Evolutionary conservation across 2,888 invertebrate genomes (phyloP).

Genomic region (Siphlonurus alternatus): DNA sequence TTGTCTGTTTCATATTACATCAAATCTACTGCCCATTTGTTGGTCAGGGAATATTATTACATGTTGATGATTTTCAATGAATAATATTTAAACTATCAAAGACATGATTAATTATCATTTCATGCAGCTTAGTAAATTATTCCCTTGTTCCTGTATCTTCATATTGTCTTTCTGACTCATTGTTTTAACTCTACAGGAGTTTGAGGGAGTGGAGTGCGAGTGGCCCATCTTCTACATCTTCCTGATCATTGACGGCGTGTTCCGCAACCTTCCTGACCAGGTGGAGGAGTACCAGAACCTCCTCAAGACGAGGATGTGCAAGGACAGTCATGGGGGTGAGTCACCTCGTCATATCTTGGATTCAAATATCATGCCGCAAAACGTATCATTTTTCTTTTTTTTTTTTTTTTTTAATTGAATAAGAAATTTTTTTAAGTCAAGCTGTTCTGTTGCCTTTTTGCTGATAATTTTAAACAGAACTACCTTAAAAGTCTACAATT

Average conservation of each 20-base stretch:
- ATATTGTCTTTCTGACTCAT: not conserved
- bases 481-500: no score
- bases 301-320: conserved; percentile 60
- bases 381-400: no score
- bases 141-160: not conserved
- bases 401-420: not conserved
- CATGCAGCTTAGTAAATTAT: not conserved
- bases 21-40: no score
- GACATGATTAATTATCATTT: no score
- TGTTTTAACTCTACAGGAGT: conserved; percentile 38
- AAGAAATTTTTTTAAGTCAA: no score
- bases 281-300: conserved; percentile 82
- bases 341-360: no score
- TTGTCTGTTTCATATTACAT: no score
- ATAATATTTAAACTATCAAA: no score
- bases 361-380: conserved; percentile 9
- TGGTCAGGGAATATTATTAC: no score
- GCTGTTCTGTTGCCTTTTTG: no score
- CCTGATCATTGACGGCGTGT: conserved; percentile 93
- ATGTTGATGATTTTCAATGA: not conserved
- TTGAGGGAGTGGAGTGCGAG: conserved; percentile 91
- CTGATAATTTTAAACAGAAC: no score
- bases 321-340: conserved; percentile 63
- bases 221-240: conserved; percentile 95
- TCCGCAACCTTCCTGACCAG: conserved; percentile 70